phyloP scores from a whole-genome alignment of 2,888 invertebrate species.

The Xiphydria camelus region DNA sequence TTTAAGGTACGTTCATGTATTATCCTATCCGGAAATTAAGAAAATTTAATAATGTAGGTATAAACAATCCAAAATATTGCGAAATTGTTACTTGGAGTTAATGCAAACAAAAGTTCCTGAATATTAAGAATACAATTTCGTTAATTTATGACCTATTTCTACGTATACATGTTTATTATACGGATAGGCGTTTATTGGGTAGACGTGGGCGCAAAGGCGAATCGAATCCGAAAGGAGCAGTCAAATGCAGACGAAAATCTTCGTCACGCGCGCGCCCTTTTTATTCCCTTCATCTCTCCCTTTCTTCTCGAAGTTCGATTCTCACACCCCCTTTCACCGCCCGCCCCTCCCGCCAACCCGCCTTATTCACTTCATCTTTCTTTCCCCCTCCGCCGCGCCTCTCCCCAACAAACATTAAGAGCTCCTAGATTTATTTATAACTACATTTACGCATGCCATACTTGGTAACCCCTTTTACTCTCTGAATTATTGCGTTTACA shows the following conservation, averaged over 20 bases:
- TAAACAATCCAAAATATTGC: too few species aligned
- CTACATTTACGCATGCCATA: conserved; percentile 57
- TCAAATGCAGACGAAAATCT: conserved; percentile 22
- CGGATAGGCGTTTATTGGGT: too few species aligned
- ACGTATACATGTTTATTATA: too few species aligned
- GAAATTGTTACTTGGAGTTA: too few species aligned
- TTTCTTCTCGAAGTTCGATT: conserved; percentile 8
- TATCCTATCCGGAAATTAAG: too few species aligned
- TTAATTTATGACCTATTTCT: too few species aligned
- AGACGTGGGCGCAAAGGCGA: background rate
- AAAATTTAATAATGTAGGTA: too few species aligned
- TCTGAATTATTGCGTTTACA: conserved; percentile 52
- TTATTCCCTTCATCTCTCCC: conserved; percentile 19
- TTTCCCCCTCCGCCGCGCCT: conserved; percentile 8
- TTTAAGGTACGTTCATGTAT: too few species aligned
- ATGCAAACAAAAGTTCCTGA: too few species aligned
- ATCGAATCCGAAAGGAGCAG: conserved; percentile 20
- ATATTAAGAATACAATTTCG: too few species aligned
- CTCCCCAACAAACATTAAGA: conserved; percentile 51
- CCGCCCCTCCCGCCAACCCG: conserved; percentile 1
- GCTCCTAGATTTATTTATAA: conserved; percentile 59
- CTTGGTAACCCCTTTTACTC: conserved; percentile 41
- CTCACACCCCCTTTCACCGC: background rate
- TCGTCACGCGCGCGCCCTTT: conserved; percentile 23
- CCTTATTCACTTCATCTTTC: conserved; percentile 6